These are phyloP conservation scores for Bos javanicus DNA, from an alignment of 2,113 vertebrate species.

Conservation along the genomic window DNA sequence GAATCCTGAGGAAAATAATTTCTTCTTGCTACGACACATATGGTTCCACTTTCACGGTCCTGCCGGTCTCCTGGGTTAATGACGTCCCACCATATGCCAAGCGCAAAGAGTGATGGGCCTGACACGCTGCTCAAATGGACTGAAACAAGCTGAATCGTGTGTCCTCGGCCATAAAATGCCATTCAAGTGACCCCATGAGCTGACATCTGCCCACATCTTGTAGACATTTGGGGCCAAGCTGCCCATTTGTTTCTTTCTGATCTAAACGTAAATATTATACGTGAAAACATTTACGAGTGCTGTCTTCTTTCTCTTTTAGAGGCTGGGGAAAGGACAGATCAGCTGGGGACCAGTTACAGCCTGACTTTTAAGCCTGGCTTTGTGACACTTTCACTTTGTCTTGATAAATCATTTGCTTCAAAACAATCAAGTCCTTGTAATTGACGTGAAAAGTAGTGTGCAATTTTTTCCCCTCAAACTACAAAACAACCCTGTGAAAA, in stretches of 20 bases:
- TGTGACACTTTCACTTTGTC: constrained; percentile 71
- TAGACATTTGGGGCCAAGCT: constrained; percentile 75
- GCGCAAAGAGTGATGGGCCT: constrained; percentile 79
- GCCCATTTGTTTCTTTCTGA: constrained; percentile 71
- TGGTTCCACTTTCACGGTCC: constrained; percentile 81
- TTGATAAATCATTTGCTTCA: constrained; percentile 77
- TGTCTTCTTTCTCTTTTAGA: constrained; percentile 64
- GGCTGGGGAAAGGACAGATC: constrained; percentile 58
- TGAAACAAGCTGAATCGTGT: constrained; percentile 61
- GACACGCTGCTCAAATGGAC: constrained; percentile 69
- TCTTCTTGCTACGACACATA: constrained; percentile 74
- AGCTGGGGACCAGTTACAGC: constrained; percentile 67
- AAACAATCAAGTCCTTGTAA: constrained; percentile 54
- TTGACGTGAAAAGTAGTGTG: constrained; percentile 46
- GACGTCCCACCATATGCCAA: constrained; percentile 80
- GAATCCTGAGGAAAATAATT: background rate
- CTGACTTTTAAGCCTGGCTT: constrained; percentile 67
- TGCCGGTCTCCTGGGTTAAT: constrained; percentile 76
- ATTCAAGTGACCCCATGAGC: constrained; percentile 65
- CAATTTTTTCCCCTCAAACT: background rate
- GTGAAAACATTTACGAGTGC: constrained; percentile 78
- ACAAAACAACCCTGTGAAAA: background rate
- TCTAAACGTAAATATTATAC: constrained; percentile 80
- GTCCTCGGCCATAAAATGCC: constrained; percentile 68
- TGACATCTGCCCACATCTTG: constrained; percentile 74